Evolutionary conservation across 1,140 invertebrate genomes (phyloP).

Genomic region (Aphis gossypii): DNA sequence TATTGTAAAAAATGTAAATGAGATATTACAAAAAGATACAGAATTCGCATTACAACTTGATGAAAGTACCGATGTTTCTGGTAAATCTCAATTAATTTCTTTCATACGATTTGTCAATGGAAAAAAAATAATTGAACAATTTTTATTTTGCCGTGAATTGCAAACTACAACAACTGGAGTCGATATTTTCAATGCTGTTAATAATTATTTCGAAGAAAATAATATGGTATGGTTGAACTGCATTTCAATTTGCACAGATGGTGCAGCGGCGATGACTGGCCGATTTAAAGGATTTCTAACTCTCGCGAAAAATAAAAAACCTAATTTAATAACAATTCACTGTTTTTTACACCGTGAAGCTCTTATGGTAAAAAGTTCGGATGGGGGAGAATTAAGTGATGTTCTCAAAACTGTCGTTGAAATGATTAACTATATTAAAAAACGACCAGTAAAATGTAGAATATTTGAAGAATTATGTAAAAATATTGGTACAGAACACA

Average conservation of each 20-base stretch:
- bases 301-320: too few relatives aligned
- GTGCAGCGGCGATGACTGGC: slow-evolving; percentile 21
- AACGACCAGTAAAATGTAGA: too few relatives aligned
- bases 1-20: slow-evolving; percentile 7
- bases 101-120: slow-evolving; percentile 16
- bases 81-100: neutral
- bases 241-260: slow-evolving; percentile 39
- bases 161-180: slow-evolving; percentile 5
- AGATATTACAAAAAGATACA: slow-evolving; percentile 17
- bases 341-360: too few relatives aligned
- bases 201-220: slow-evolving; percentile 9
- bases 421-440: too few relatives aligned
- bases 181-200: slow-evolving; percentile 1
- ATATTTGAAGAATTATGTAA: too few relatives aligned
- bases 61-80: slow-evolving; percentile 1
- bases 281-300: neutral
- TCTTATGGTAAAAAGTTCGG: too few relatives aligned
- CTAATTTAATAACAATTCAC: too few relatives aligned
- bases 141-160: slow-evolving; percentile 1
- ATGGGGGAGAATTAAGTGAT: too few relatives aligned
- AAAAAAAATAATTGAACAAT: slow-evolving; percentile 1
- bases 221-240: slow-evolving; percentile 41
- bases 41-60: slow-evolving; percentile 3
- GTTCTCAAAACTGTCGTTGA: too few relatives aligned
- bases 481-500: too few relatives aligned